Evolutionary conservation across 2,113 vertebrate genomes (phyloP).

Genomic region (Ciconia boyciana): DNA sequence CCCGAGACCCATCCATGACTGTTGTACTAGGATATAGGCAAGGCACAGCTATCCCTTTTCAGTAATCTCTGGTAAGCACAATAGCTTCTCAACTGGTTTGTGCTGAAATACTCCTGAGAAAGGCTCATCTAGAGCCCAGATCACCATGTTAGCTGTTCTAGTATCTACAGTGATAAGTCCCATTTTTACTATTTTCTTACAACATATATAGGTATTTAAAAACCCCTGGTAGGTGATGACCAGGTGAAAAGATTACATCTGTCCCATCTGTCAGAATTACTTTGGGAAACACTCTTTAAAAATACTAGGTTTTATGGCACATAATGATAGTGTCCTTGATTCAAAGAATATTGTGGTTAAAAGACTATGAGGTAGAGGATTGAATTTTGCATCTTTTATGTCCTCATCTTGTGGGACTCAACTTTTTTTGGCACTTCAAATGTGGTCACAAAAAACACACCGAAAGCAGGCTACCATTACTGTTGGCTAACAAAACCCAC

Average conservation of each 20-base stretch:
- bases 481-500: not conserved
- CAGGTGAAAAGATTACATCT: not conserved
- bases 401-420: conserved; percentile 20
- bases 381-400: conserved; percentile 43
- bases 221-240: not conserved
- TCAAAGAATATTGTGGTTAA: conserved; percentile 16
- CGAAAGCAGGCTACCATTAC: conserved; percentile 9
- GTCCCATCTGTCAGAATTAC: not conserved
- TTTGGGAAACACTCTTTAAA: not conserved
- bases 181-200: not conserved
- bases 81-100: not conserved
- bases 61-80: not conserved
- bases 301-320: not conserved
- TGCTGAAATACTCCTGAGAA: not conserved
- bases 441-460: conserved; percentile 27
- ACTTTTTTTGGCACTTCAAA: conserved; percentile 27
- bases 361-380: not conserved
- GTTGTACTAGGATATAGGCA: not conserved
- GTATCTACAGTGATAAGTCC: not conserved
- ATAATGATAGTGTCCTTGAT: not conserved
- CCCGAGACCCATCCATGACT: not conserved
- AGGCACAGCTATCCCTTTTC: not conserved
- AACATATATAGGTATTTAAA: not conserved
- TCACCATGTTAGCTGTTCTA: not conserved
- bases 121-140: not conserved